Percentiles rank a stretch among this genome's conserved stretches.
phyloP scores from a whole-genome alignment of 1,140 invertebrate genomes.

The Leptopilina clavipes region DNA sequence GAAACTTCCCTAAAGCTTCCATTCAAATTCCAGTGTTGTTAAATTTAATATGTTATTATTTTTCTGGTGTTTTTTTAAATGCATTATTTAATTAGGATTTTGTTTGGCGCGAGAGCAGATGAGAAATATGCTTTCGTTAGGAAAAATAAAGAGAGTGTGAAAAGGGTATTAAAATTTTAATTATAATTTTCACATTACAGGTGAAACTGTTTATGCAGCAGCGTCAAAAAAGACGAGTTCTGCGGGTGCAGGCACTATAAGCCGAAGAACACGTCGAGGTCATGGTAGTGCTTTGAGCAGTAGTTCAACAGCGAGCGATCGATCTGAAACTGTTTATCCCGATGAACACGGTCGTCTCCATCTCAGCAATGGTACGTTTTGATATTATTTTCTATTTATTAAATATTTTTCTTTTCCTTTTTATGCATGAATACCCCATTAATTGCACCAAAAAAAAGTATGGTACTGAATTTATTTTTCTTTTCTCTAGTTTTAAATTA shows the following conservation, averaged over 20 bases:
- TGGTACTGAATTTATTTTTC: no score
- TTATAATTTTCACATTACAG: constrained; percentile 49
- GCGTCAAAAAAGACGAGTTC: constrained; percentile 69
- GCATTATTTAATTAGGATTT: no score
- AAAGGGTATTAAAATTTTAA: neutral
- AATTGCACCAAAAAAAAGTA: no score
- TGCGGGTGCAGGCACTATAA: constrained; percentile 58
- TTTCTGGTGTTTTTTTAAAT: no score
- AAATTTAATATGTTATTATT: no score
- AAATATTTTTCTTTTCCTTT: no score
- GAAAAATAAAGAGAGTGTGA: neutral
- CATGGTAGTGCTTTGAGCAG: constrained; percentile 64
- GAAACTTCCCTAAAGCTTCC: no score
- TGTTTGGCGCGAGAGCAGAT: no score
- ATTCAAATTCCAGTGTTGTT: no score
- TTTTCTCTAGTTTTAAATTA: no score
- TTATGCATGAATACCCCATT: no score
- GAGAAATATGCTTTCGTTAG: neutral
- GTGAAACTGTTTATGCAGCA: constrained; percentile 73
- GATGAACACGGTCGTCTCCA: constrained; percentile 65
- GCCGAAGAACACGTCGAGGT: constrained; percentile 63
- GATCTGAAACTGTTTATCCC: constrained; percentile 63
- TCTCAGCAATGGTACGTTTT: constrained; percentile 62
- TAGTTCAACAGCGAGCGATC: constrained; percentile 65
- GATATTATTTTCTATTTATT: neutral